Evolutionary conservation across 2,888 invertebrate genomes (phyloP), one percentile per base, ranked within the genome.

Genomic region (Drosophila mimica): DNA sequence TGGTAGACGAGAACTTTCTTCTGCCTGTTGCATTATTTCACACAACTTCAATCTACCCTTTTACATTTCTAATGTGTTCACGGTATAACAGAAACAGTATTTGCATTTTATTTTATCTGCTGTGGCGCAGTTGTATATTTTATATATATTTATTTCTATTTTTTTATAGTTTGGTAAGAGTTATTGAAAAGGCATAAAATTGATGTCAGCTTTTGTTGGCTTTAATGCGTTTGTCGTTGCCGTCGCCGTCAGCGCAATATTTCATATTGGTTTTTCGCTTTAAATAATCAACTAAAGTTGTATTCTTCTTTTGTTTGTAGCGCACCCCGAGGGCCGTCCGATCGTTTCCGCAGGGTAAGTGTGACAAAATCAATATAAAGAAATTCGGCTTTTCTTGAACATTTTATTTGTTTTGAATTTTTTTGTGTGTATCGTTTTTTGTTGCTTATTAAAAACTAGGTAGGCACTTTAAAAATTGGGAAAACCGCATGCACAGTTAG

Each of bases 371-470:
- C 4, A 28, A 60, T 52, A 63, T 36, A 40, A 38, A 70, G 13
- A 11, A 51, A 28, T n/a, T 25, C 28, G 46, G 33, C 34, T 25
- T 46, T 56, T 51, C 13, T 34, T 43, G 30, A 28, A n/a, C 20
- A 13, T 7, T 43, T 36, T 28, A 6, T 25, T 28, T 30, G 4
- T n/a, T 2, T 25, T 25, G 25, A 0, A 9, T 15, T 11, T n/a
- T n/a, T 43, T n/a, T 36, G 48, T 67, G 76, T 57, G 62, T 51
- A 43, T 48, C 13, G 17, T 7, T 25, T 25, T n/a, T 52, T 38
- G 61, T 57, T 62, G 89, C 82, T 85, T 86, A 85, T 86, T 89
- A 85, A 81, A 85, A 88, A 74, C 67, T 67, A 70, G 63, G 52
- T 56, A 68, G 68, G 34, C 76, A 74, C 51, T 79, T 58, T 70